Evolutionary conservation across 2,888 invertebrate genomes (phyloP).

Genomic region (Hoplodrina ambigua): DNA sequence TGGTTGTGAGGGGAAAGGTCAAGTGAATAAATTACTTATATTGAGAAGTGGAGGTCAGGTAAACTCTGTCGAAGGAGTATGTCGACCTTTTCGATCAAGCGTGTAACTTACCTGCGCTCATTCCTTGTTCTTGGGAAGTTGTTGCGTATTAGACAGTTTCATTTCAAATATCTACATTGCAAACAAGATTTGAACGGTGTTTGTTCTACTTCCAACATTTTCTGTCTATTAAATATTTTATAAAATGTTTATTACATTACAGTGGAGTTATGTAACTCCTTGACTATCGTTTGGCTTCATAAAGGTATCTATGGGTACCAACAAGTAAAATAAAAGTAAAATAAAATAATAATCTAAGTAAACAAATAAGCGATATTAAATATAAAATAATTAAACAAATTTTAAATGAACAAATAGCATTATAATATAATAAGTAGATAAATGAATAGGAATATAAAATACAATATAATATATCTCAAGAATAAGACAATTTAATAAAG

Average conservation of each 20-base stretch:
- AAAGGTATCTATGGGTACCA: no score
- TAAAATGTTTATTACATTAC: not conserved
- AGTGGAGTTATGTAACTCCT: not conserved
- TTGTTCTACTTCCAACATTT: not conserved
- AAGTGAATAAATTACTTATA: constrained; percentile 8
- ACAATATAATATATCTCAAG: no score
- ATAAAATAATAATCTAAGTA: no score
- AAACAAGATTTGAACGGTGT: not conserved
- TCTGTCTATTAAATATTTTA: not conserved
- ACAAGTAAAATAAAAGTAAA: not conserved
- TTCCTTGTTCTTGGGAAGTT: not conserved
- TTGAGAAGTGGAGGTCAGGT: constrained; percentile 13
- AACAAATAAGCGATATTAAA: no score
- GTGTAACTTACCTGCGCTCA: not conserved
- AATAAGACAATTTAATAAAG: no score
- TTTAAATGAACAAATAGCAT: no score
- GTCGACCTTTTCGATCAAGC: constrained; percentile 1
- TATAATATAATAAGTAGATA: no score
- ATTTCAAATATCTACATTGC: constrained; percentile 10
- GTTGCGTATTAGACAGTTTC: not conserved
- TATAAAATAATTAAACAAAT: no score
- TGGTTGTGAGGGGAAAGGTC: constrained; percentile 12
- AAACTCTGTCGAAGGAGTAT: not conserved
- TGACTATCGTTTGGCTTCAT: no score
- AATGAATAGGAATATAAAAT: no score